A percentile compares a stretch with the other conserved stretches of the same genome.
Conservation (phyloP, 2,888 invertebrate genomes). For the Geophilus truncorum region DNA sequence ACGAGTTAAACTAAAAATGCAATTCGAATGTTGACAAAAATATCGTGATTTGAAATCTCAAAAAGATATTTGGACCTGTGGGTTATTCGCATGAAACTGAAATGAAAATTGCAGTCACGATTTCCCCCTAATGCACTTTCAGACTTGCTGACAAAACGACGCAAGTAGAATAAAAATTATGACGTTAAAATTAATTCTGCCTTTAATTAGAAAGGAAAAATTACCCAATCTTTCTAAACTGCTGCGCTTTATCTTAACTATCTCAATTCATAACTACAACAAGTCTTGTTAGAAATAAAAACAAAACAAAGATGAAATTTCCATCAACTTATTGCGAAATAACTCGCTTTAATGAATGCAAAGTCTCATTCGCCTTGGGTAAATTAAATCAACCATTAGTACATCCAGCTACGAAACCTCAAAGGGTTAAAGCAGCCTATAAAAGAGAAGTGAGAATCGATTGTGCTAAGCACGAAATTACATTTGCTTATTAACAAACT, state of each 20-base stretch:
- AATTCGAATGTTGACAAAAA: background rate
- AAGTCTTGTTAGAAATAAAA: background rate
- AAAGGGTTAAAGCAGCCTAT: background rate
- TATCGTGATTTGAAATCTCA: background rate
- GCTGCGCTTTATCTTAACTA: no score
- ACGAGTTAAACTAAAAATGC: background rate
- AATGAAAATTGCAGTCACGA: slow-evolving; percentile 3
- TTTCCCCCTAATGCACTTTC: background rate
- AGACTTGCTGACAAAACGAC: background rate
- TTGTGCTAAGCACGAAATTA: background rate
- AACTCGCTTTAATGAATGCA: background rate
- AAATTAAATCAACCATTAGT: background rate
- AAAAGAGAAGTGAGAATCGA: background rate
- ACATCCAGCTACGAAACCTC: background rate
- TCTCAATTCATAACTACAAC: background rate
- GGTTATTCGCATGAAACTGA: background rate
- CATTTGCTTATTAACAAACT: background rate
- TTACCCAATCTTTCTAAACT: background rate
- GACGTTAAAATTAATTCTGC: background rate
- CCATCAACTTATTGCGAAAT: background rate
- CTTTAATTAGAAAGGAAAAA: background rate
- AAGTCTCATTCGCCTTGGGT: background rate
- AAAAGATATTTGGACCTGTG: background rate
- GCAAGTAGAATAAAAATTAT: slow-evolving; percentile 1
- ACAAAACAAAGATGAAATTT: background rate